Base-by-base conservation (phyloP, 2,888 invertebrate species). In the Trilocha varians region DNA sequence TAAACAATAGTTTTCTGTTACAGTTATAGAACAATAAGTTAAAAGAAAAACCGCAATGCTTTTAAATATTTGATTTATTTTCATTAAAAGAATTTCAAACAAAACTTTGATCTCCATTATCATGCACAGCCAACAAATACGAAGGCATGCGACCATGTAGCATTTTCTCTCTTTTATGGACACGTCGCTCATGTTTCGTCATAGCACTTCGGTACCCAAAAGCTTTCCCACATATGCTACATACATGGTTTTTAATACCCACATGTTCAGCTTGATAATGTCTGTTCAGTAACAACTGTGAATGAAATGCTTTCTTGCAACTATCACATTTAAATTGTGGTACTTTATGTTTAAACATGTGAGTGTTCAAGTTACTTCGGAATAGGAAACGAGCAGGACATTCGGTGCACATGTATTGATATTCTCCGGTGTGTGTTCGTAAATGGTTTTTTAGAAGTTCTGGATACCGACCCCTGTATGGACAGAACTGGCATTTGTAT, bases 201-300 rank as follows among this genome's bases (percentile, higher is more conserved):
- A 76, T 74, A 32, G 70, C 71, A 54, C 73, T 73, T 35, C 75
- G 62, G 39, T 71, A 76, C 2, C 76, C 75, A 59, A 74, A 76
- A n/a, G 73, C 70, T 46, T 75, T 74, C 0, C 75, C 74, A 49
- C 76, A 76, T 9, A 71, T 47, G 45, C 70, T 68, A 37, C 76
- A 76, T 0, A 74, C 65, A 65, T 76, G 73, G 36, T 72, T 71
- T 40, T 70, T 70, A 9, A 74, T 73, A 1, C 75, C 75, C 36
- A 76, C 60, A 49, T 76, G 75, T 44, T 70, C 70, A 2, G 67
- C 71, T 49, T 75, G 71, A 54, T 59, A 64, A 55, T 76, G 75
- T 33, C 67, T 55, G 41, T 72, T 61, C 25, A 75, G 46, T 40
- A 50, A 48, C 2, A 70, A 43, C 41, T 68, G 70, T 11, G 72